Conservation (phyloP, 1,140 invertebrate species). For the Drosophila watanabei region DNA sequence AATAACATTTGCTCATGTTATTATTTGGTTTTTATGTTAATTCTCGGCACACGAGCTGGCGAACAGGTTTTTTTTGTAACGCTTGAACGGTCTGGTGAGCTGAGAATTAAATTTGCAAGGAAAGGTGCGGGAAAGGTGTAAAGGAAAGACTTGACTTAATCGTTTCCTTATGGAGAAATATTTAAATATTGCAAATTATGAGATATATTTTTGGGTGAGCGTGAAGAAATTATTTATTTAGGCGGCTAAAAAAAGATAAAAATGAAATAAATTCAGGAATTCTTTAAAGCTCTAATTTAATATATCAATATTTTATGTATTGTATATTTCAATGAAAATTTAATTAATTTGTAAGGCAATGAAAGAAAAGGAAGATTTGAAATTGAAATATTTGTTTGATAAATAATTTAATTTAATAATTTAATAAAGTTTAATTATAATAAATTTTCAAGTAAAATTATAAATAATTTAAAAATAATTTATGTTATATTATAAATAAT, state of each 20-base stretch:
- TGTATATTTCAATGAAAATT: no score
- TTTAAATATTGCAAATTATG: constrained; percentile 32
- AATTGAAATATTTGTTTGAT: no score
- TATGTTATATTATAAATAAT: no score
- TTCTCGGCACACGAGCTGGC: constrained; percentile 34
- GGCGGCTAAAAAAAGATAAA: background rate
- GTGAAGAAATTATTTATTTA: constrained; percentile 10
- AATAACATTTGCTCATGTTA: constrained; percentile 48
- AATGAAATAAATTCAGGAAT: background rate
- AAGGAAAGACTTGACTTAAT: constrained; percentile 29
- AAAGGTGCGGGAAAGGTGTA: constrained; percentile 1
- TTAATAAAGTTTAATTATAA: no score
- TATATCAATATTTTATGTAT: no score
- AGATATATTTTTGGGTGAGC: constrained; percentile 22
- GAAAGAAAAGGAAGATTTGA: no score
- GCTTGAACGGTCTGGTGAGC: constrained; percentile 40
- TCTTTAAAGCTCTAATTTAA: no score
- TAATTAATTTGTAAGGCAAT: no score
- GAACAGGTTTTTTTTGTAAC: constrained; percentile 46
- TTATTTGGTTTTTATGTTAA: constrained; percentile 53
- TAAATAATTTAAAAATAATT: no score
- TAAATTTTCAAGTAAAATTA: no score
- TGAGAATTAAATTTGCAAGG: constrained; percentile 8
- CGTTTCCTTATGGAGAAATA: constrained; percentile 59
- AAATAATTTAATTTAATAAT: no score